Evolutionary conservation across 2,113 vertebrate genomes (phyloP).

Genomic region (Phoxinus phoxinus): DNA sequence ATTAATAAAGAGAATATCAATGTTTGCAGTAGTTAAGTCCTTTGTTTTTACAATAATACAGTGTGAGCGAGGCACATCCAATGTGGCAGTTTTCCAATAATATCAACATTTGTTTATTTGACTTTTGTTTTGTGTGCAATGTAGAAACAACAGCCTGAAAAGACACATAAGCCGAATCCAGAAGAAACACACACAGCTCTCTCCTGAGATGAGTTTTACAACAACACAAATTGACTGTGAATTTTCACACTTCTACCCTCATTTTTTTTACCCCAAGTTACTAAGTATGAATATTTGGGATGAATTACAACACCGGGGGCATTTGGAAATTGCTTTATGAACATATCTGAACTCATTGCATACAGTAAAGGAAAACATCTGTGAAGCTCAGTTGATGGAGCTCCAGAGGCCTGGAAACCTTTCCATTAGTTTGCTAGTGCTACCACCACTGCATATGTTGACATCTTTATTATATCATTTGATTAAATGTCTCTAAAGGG

Average conservation of each 20-base stretch:
- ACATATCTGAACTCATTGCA: slow-evolving; percentile 15
- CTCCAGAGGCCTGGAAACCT: background rate
- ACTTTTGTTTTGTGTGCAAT: background rate
- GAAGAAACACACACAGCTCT: background rate
- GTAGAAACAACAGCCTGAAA: slow-evolving; percentile 1
- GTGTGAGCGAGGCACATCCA: background rate
- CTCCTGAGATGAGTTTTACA: background rate
- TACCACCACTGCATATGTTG: background rate
- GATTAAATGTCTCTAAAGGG: background rate
- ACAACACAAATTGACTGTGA: background rate
- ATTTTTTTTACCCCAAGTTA: slow-evolving; percentile 1
- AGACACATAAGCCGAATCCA: background rate
- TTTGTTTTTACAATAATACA: background rate
- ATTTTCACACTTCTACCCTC: slow-evolving; percentile 25
- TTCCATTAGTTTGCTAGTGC: background rate
- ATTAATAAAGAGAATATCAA: background rate
- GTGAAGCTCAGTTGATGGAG: slow-evolving; percentile 48
- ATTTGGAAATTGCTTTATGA: slow-evolving; percentile 43
- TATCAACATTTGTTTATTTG: background rate
- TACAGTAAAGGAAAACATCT: slow-evolving; percentile 34
- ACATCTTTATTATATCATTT: slow-evolving; percentile 6
- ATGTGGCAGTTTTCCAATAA: background rate
- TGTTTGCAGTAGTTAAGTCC: background rate
- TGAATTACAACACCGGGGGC: slow-evolving; percentile 13
- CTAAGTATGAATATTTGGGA: slow-evolving; percentile 21